Base-by-base conservation (phyloP, 2,113 vertebrate genomes). In the Neogale vison region DNA sequence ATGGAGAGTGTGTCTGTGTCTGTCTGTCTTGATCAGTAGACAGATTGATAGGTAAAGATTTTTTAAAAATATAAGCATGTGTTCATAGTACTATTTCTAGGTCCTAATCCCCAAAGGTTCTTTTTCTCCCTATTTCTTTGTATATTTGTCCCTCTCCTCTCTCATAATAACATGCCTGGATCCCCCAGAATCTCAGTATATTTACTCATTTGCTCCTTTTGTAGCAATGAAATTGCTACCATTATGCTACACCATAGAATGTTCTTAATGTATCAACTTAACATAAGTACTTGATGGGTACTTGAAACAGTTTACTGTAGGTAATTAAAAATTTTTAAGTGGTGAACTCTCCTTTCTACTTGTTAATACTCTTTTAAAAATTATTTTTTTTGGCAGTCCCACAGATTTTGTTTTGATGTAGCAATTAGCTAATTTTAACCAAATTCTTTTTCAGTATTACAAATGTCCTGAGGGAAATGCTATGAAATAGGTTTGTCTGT, bases 391-490 rank as follows among this genome's bases (percentile, higher is more conserved):
- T 77, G 42, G 13, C 52, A 31, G 31, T 50, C 36, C 12, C 65
- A 84, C 23, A 81, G 47, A 65, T 93, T 74, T 85, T 94, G 52
- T 81, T 88, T 45, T 87, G 61, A 85, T 96, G 18, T 15, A 92
- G 57, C 59, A 79, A 42, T 69, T 92, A 71, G 65, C 61, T 93
- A 63, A 84, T 95, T 95, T 90, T 90, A 76, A 79, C 61, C 21
- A 14, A 91, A 59, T 87, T 31, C 31, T 71, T 1, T 88, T 83
- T 90, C 63, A 24, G 3, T 79, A 63, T 91, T 93, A n/a, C 2
- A 80, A 3, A 29, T 91, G 6, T 93, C 45, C 45, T 42, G 55
- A 65, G 26, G 72, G 39, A 83, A 59, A 72, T 69, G 21, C 20
- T 65, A 0, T 85, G 61, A 91, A 93, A 76, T 87, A 92, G 45